phyloP scores from a whole-genome alignment of 2,113 vertebrate genomes.

The Felis catus region F.catus_Fca126_mat1.0 CM031415.1:94405001-94405500 shows the following conservation, averaged over 20 bases:
- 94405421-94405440: no score
- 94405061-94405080: conserved; percentile 5
- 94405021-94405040: conserved; percentile 31
- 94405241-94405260: no score
- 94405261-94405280: no score
- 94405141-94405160: background rate
- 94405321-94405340: no score
- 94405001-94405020: no score
- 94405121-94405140: background rate
- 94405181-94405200: background rate
- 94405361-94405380: no score
- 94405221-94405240: no score
- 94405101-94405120: background rate
- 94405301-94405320: no score
- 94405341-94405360: no score
- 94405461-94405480: background rate
- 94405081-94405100: background rate
- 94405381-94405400: no score
- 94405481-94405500: background rate
- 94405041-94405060: background rate
- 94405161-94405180: background rate
- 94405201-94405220: conserved; percentile 17
- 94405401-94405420: no score
- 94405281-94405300: no score
- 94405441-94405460: conserved; percentile 14